phyloP scores from a whole-genome alignment of 2,888 invertebrate genomes.

The Drosophila mulleri region DNA sequence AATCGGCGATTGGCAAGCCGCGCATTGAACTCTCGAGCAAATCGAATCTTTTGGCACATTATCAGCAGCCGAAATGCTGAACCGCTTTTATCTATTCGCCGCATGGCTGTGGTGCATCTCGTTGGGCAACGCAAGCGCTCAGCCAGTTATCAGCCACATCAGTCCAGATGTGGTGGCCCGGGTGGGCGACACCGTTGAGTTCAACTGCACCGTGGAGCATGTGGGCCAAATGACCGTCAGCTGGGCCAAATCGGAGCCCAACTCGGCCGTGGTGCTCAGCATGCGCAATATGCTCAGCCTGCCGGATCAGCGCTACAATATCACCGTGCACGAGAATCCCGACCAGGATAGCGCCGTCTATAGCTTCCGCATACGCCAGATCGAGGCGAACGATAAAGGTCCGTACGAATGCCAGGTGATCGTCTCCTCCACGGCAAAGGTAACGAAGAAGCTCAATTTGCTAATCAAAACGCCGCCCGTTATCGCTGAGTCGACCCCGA shows the following conservation, averaged over 20 bases:
- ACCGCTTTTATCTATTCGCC: slow-evolving; percentile 18
- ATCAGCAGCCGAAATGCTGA: slow-evolving; percentile 42
- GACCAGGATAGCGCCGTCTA: slow-evolving; percentile 75
- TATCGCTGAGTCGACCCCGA: slow-evolving; percentile 80
- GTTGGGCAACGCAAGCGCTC: slow-evolving; percentile 32
- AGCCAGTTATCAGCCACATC: slow-evolving; percentile 80
- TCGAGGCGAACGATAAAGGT: slow-evolving; percentile 83
- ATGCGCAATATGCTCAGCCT: slow-evolving; percentile 81
- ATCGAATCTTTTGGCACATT: slow-evolving; percentile 36
- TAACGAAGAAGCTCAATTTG: slow-evolving; percentile 79
- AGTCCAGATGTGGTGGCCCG: slow-evolving; percentile 82
- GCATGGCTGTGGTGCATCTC: slow-evolving; percentile 34
- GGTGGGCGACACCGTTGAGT: slow-evolving; percentile 82
- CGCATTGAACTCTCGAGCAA: slow-evolving; percentile 56
- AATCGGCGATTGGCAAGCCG: slow-evolving; percentile 29
- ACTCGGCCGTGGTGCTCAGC: slow-evolving; percentile 79
- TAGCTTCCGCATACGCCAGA: slow-evolving; percentile 81
- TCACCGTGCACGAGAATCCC: slow-evolving; percentile 71
- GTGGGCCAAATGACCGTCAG: slow-evolving; percentile 80
- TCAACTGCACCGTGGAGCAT: slow-evolving; percentile 84
- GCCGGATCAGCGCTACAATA: slow-evolving; percentile 81
- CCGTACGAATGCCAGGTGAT: slow-evolving; percentile 84
- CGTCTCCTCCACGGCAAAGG: slow-evolving; percentile 81
- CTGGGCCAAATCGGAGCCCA: slow-evolving; percentile 82
- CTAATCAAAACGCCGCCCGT: slow-evolving; percentile 83